Base-by-base conservation (phyloP, 2,888 invertebrate species). In the Smittia aterrima region DNA sequence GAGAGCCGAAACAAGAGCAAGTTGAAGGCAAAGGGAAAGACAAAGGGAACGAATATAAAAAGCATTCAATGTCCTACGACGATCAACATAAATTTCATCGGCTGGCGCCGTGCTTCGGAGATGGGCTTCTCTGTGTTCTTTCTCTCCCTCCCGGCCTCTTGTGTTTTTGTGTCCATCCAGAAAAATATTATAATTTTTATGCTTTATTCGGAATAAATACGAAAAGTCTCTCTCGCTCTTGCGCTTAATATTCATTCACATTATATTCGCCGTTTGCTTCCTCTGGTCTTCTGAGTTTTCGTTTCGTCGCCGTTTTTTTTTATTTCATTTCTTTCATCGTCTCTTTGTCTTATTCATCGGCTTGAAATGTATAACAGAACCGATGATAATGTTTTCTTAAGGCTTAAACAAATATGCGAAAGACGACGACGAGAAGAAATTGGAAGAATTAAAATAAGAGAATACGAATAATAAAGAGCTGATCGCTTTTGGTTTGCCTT, bases 51-150 rank as follows among this genome's bases (percentile, higher is more conserved):
- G n/a, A 62, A 64, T 20, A 74, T 20, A 64, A 74, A 27, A 66
- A 64, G 41, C 25, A 66, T 66, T 74, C 74, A 22, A 58, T 74
- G 74, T 74, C 74, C 74, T 74, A 74, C 74, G 64, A 74, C 41
- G 64, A 74, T 74, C 74, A 74, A 74, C 74, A 74, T 74, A 74
- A 74, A 74, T 74, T 66, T 66, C 62, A 20, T 41, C 54, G 62
- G 40, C 62, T 74, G 74, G 74, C 74, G 74, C 74, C 74, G 66
- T 40, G n/a, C 27, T 27, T 64, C 64, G 64, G 64, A 64, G 64
- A 64, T 64, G 64, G 64, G 27, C 64, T 32, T 41, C 68, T 68
- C 38, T 41, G 24, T 68, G 68, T 47, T 68, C 40, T 71, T 40
- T 70, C 22, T 25, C 25, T 53, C 53, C 54, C 9, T 58, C 58